Percentiles rank a stretch among this genome's conserved stretches.
These are phyloP conservation scores for Coregonus clupeaformis DNA, from an alignment of 2,113 vertebrate species.

Conservation along the genomic window DNA sequence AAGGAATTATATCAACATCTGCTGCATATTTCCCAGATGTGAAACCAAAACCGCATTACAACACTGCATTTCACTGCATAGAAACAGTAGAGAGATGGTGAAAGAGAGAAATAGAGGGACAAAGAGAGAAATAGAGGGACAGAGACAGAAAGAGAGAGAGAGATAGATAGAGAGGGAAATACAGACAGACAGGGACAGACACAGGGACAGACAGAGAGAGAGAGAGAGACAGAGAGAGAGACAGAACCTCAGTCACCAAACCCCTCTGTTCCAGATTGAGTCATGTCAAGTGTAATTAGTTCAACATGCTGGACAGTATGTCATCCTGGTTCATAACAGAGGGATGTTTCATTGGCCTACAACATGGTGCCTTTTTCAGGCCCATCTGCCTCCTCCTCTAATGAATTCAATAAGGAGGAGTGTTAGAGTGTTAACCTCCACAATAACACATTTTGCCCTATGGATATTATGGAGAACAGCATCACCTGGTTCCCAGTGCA, in stretches of 20 bases:
- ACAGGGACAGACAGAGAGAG: slow-evolving; percentile 3
- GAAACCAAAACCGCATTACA: neutral
- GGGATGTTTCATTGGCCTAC: slow-evolving; percentile 6
- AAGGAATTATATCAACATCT: slow-evolving; percentile 58
- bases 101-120: no score
- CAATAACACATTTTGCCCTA: neutral
- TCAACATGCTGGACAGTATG: slow-evolving; percentile 26
- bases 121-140: no score
- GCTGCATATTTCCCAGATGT: slow-evolving; percentile 54
- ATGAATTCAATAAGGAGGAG: slow-evolving; percentile 22
- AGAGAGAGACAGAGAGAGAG: neutral
- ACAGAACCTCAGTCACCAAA: neutral
- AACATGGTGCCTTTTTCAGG: neutral
- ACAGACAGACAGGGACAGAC: neutral
- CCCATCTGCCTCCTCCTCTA: neutral
- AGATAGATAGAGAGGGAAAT: no score
- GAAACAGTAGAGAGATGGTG: neutral
- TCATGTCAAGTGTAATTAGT: slow-evolving; percentile 21
- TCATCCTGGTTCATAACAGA: slow-evolving; percentile 10
- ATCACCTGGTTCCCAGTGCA: neutral
- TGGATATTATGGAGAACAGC: neutral
- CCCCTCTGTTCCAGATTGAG: neutral
- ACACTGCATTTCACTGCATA: slow-evolving; percentile 1
- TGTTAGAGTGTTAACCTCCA: slow-evolving; percentile 9
- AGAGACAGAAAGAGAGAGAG: no score